Percentiles rank a stretch among this genome's conserved stretches.
Evolutionary conservation across 2,888 invertebrate genomes (phyloP).

Genomic region (Colletes collaris): DNA sequence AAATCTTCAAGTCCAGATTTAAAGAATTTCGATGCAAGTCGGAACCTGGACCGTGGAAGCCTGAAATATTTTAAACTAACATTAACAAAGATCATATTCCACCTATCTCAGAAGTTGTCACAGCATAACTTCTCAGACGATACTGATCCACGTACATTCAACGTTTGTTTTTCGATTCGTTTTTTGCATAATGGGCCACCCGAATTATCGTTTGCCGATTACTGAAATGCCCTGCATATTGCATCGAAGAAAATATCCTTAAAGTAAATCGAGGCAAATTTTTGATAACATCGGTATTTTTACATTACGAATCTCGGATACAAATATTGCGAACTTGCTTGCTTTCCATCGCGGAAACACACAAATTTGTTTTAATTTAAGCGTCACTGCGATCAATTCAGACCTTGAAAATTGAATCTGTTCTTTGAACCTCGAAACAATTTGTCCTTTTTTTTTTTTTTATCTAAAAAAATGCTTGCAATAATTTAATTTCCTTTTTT

Average conservation of each 20-base stretch:
- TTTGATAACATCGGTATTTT: slow-evolving; percentile 16
- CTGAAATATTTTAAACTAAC: too few relatives aligned
- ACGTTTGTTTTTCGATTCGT: too few relatives aligned
- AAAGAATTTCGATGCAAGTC: too few relatives aligned
- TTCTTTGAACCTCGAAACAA: slow-evolving; percentile 9
- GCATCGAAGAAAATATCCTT: slow-evolving; percentile 10
- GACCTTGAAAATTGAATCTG: slow-evolving; percentile 14
- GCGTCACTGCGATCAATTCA: slow-evolving; percentile 13
- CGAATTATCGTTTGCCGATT: too few relatives aligned
- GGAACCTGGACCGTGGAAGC: too few relatives aligned
- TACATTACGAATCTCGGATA: slow-evolving; percentile 24
- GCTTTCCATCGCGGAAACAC: background rate
- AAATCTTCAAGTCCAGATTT: too few relatives aligned
- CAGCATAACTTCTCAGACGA: too few relatives aligned
- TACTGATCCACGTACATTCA: too few relatives aligned
- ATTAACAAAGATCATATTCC: too few relatives aligned
- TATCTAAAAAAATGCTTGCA: slow-evolving; percentile 30
- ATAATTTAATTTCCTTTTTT: slow-evolving; percentile 14
- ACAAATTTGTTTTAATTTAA: slow-evolving; percentile 5
- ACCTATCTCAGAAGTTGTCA: too few relatives aligned
- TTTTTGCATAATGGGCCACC: too few relatives aligned
- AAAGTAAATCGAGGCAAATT: slow-evolving; percentile 13
- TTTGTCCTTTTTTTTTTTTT: background rate
- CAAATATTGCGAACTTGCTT: slow-evolving; percentile 34
- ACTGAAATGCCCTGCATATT: background rate